These are phyloP conservation scores for Zelostemma sp. DNA, from an alignment of 1,140 invertebrate species.

Conservation along the genomic window DNA sequence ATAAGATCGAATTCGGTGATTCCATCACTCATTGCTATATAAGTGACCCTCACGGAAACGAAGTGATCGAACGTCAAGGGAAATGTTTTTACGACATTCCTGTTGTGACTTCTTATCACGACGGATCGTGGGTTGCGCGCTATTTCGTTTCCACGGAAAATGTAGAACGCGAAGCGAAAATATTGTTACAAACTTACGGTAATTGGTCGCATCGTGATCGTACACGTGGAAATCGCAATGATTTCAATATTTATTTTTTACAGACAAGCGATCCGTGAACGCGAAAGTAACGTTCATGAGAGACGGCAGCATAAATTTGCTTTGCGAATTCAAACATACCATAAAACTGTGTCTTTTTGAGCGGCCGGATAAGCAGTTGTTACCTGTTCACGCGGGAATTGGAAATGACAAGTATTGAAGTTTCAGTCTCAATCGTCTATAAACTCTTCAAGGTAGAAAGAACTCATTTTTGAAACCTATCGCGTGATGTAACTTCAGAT, in stretches of 20 bases:
- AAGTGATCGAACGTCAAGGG: constrained; percentile 15
- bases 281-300: constrained; percentile 26
- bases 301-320: constrained; percentile 35
- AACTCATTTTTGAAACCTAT: too few relatives aligned
- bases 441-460: constrained; percentile 6
- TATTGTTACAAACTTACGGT: constrained; percentile 36
- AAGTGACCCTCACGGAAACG: constrained; percentile 32
- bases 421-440: neutral
- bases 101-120: constrained; percentile 39
- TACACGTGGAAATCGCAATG: constrained; percentile 13
- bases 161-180: neutral
- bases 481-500: too few relatives aligned
- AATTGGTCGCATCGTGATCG: neutral
- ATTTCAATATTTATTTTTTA: too few relatives aligned
- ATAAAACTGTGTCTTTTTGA: constrained; percentile 47
- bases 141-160: constrained; percentile 22
- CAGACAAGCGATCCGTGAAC: constrained; percentile 21
- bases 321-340: constrained; percentile 41
- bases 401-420: constrained; percentile 47
- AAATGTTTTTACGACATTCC: constrained; percentile 35
- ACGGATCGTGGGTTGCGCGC: constrained; percentile 40
- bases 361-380: constrained; percentile 38
- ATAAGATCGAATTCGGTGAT: constrained; percentile 23
- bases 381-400: constrained; percentile 39
- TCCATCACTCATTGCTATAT: constrained; percentile 39